Percentiles rank a stretch among this genome's conserved stretches.
These are phyloP conservation scores for Antheraea mylitta DNA, from an alignment of 1,140 invertebrate species.

Conservation along the genomic window DNA sequence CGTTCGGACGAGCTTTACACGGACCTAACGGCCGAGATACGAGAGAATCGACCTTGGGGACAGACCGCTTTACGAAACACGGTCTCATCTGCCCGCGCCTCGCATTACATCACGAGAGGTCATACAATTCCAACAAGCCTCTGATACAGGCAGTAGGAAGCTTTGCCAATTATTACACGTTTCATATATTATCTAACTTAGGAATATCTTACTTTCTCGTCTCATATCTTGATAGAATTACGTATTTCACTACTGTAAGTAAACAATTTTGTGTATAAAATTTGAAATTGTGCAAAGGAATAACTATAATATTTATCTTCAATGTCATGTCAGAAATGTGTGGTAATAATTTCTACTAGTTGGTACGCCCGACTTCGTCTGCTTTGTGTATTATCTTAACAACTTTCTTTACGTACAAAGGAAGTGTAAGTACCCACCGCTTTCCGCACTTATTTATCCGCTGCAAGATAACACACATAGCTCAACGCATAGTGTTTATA, in stretches of 20 bases:
- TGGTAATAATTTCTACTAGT: no score
- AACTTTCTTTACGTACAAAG: no score
- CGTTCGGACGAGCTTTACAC: conserved; percentile 47
- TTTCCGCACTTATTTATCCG: no score
- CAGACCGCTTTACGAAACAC: conserved; percentile 54
- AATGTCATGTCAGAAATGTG: no score
- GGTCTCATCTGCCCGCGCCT: conserved; percentile 52
- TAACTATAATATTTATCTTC: no score
- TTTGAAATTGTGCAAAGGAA: no score
- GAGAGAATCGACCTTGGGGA: conserved; percentile 56
- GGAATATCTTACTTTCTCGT: not conserved
- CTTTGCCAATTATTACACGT: not conserved
- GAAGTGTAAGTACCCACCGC: no score
- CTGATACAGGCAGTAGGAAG: not conserved
- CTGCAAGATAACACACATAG: no score
- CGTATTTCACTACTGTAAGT: not conserved
- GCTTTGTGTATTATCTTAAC: no score
- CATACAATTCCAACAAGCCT: conserved; percentile 6
- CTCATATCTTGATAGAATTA: not conserved
- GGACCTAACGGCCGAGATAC: conserved; percentile 25
- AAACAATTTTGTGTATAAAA: not conserved
- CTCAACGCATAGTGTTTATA: no score
- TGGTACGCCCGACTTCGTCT: no score
- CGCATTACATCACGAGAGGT: conserved; percentile 41
- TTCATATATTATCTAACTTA: not conserved